These are phyloP conservation scores for Campoplex nolae DNA, from an alignment of 2,888 invertebrate species.

Conservation along the genomic window DNA sequence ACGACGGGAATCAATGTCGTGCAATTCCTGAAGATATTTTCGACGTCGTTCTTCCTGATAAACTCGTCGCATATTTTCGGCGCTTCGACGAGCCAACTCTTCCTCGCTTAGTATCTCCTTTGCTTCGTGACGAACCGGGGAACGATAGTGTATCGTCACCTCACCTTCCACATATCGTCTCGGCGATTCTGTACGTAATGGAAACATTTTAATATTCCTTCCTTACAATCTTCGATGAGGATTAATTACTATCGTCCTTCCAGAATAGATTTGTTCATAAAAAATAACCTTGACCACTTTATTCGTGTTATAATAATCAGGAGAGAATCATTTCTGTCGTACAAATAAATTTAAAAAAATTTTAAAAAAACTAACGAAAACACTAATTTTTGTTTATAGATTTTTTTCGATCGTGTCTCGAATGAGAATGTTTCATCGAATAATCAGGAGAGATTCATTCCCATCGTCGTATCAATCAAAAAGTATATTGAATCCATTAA, in stretches of 20 bases:
- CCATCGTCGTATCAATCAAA: background rate
- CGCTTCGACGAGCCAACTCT: slow-evolving; percentile 94
- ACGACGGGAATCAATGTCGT: slow-evolving; percentile 96
- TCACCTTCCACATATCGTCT: slow-evolving; percentile 96
- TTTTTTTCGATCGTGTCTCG: background rate
- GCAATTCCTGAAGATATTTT: slow-evolving; percentile 96
- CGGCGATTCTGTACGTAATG: slow-evolving; percentile 89
- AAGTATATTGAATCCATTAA: background rate
- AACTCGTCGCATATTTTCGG: slow-evolving; percentile 95
- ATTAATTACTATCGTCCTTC: background rate
- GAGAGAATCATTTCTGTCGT: slow-evolving; percentile 37
- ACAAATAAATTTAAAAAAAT: background rate
- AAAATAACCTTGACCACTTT: background rate
- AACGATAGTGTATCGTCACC: slow-evolving; percentile 97
- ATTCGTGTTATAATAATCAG: slow-evolving; percentile 29
- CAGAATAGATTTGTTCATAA: background rate
- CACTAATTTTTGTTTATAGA: background rate
- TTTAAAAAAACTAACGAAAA: background rate
- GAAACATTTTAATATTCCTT: slow-evolving; percentile 35
- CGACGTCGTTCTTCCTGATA: slow-evolving; percentile 95
- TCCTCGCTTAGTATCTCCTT: slow-evolving; percentile 95
- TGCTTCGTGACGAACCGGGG: slow-evolving; percentile 94
- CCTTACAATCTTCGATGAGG: background rate
- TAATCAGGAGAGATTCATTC: slow-evolving; percentile 60
- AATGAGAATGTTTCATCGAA: background rate